Evolutionary conservation across 2,113 vertebrate species (phyloP), one percentile per base, ranked within the genome.

Genomic region (Callipepla californica): DNA sequence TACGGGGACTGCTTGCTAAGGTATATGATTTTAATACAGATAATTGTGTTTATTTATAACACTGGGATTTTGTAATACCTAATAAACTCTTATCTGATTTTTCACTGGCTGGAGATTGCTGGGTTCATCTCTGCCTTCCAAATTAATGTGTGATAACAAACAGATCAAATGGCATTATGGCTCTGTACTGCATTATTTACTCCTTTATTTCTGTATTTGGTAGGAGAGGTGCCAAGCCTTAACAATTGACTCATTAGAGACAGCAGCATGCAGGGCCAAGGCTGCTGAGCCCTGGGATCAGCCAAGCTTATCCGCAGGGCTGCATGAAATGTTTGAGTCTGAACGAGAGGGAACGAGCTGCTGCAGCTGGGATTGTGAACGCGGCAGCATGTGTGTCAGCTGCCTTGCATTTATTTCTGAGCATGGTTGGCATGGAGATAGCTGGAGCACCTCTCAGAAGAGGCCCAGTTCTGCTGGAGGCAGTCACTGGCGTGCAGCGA

Each of bases 161-260:
- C 75, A 92, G 78, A 51, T 30, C 34, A 40, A 13, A 26, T 0
- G 16, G 66, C 51, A 3, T 28, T 38, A 1, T 15, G 79, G 89
- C 42, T 89, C 75, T 75, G 68, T 2, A 1, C 85, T 95, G 90
- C 77, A 84, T 94, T 93, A 95, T 88, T 94, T 75, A 90, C 19
- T 3, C 32, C 62, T 90, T 94, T 82, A 61, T 89, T 87, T 96
- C 89, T 92, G 72, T 80, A 6, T 61, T 68, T 2, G 16, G 10
- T 68, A 62, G 87, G 85, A 80, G 34, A 0, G 45, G 40, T 48
- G 87, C 91, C 94, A 90, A 26, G 18, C 44, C 73, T 23, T n/a
- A 7, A 20, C 8, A 13, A 72, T 25, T 38, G 30, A 44, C 47
- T 40, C 61, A 0, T 15, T 4, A 22, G 65, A 68, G 85, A 18